Conservation (phyloP, 2,797 vertebrate species). For the Mormyrops boulengeri region DNA sequence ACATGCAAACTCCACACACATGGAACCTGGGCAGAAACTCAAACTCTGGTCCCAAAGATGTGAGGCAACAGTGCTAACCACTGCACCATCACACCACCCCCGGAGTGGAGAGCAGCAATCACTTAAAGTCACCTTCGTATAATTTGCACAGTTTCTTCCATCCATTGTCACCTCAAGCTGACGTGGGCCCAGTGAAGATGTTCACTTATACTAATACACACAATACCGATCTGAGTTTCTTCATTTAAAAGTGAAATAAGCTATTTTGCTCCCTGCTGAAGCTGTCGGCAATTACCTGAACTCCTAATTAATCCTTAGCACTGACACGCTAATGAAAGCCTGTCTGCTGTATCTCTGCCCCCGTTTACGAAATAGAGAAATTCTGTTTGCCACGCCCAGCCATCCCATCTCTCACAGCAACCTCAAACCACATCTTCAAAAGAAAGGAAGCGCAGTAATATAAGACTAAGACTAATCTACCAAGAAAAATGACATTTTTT, state of each 20-base stretch:
- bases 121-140: neutral
- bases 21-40: neutral
- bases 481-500: neutral
- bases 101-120: neutral
- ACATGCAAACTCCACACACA: neutral
- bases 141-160: neutral
- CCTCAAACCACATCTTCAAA: neutral
- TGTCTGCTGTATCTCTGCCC: slow-evolving; percentile 13
- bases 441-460: neutral
- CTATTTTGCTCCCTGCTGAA: neutral
- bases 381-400: neutral
- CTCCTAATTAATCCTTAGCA: slow-evolving; percentile 24
- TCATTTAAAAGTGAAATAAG: neutral
- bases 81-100: neutral
- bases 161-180: neutral
- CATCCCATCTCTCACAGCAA: neutral
- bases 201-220: neutral
- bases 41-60: neutral
- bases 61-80: neutral
- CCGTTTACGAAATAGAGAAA: slow-evolving; percentile 5
- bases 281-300: slow-evolving; percentile 17
- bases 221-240: neutral
- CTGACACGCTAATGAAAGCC: slow-evolving; percentile 6
- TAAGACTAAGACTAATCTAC: neutral
- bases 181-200: neutral